Percentiles rank a stretch among this genome's conserved stretches.
Evolutionary conservation across 2,797 vertebrate species (phyloP).

Genomic region (Coilia nasus): DNA sequence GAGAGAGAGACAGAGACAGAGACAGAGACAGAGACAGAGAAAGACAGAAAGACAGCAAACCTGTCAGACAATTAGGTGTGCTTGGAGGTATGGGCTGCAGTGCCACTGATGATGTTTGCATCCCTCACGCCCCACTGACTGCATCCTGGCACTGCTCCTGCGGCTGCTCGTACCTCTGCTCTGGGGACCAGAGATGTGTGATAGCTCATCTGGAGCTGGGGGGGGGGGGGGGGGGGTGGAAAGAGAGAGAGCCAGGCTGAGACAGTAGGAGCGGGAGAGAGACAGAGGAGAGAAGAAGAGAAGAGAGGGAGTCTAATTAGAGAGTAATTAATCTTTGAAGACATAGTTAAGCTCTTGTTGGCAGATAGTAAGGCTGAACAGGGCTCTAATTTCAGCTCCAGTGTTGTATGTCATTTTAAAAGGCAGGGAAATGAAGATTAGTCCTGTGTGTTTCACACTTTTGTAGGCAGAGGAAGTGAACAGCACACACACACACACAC

Average conservation of each 20-base stretch:
- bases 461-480: neutral
- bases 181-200: slow-evolving; percentile 49
- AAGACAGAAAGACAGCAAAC: slow-evolving; percentile 35
- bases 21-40: slow-evolving; percentile 56
- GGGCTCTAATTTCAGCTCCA: slow-evolving; percentile 11
- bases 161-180: slow-evolving; percentile 12
- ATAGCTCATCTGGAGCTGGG: slow-evolving; percentile 49
- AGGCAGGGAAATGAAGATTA: slow-evolving; percentile 12
- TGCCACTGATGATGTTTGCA: slow-evolving; percentile 55
- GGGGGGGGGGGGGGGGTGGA: neutral
- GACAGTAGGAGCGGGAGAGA: neutral
- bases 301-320: slow-evolving; percentile 48
- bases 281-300: neutral
- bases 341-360: slow-evolving; percentile 38
- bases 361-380: slow-evolving; percentile 5
- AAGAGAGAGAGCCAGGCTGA: slow-evolving; percentile 31
- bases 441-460: slow-evolving; percentile 5
- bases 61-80: slow-evolving; percentile 60
- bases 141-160: slow-evolving; percentile 44
- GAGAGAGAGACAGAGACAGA: no score
- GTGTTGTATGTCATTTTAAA: slow-evolving; percentile 13
- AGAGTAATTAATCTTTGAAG: slow-evolving; percentile 47
- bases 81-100: slow-evolving; percentile 54
- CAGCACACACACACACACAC: neutral
- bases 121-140: slow-evolving; percentile 56